Base-by-base conservation (phyloP, 2,888 invertebrate genomes). In the Notocelia uddmanniana region DNA sequence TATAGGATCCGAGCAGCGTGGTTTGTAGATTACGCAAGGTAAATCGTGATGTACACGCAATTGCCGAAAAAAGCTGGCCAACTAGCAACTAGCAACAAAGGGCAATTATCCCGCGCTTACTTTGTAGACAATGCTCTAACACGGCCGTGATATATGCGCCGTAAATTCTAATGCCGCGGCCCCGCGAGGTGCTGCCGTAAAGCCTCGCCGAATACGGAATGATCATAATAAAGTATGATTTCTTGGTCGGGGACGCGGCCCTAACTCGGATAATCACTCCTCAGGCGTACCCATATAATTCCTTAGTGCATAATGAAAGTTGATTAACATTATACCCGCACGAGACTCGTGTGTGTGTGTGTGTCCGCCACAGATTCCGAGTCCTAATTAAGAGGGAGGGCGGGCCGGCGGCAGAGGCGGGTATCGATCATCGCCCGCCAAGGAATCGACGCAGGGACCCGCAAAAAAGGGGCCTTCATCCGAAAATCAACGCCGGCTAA, bases 281-380 rank as follows among this genome's bases (percentile, higher is more conserved):
- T 93, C 87, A 88, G 93, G 91, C 92, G 91, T 91, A 90, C 91
- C 92, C 92, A 89, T 92, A 90, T 92, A 93, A 93, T 92, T 93
- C 93, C 93, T 93, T 92, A 92, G 93, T 93, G 93, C 93, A 93
- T 93, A 93, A 93, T 93, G 92, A 93, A 93, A 93, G 92, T 93
- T 93, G 93, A 93, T 93, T 93, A 93, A 93, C 93, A 92, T 93
- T 91, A 91, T 85, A 85, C 86, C 80, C 84, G 81, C 76, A 73
- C 75, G 73, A 81, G 81, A 83, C 80, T 87, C 81, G 89, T 91
- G 94, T 93, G 94, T 94, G 96, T 95, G 94, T 94, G 96, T 95
- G 96, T 96, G 96, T 96, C 96, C 96, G 96, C 96, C 95, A 95
- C 96, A 96, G 96, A 96, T 96, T 96, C 96, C 95, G 95, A 96